Conservation (phyloP, 2,113 vertebrate genomes). For the Tupaia chinensis region DNA sequence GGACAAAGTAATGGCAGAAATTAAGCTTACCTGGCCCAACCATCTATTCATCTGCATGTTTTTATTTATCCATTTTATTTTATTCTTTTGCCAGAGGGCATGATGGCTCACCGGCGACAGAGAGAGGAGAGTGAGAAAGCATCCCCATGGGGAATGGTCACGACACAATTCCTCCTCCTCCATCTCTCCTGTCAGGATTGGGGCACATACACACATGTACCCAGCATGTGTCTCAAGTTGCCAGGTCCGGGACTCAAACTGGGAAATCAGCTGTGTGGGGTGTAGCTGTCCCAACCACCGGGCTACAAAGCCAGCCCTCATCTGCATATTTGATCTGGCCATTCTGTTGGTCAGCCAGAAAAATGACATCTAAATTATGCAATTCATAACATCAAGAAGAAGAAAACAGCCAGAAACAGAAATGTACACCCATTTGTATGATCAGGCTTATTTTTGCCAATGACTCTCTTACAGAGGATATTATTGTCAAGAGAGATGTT, state of each 20-base stretch:
- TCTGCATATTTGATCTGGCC: neutral
- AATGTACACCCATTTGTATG: neutral
- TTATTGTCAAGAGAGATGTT: neutral
- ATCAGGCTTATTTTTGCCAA: neutral
- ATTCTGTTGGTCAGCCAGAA: neutral
- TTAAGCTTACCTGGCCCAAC: neutral
- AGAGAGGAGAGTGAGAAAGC: no score
- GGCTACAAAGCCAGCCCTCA: neutral
- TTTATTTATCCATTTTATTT: no score
- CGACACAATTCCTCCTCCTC: no score
- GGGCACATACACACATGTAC: no score
- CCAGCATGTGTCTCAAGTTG: no score
- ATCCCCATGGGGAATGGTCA: no score
- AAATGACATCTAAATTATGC: neutral
- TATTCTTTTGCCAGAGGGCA: no score
- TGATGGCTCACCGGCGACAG: no score
- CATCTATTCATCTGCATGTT: fast-evolving
- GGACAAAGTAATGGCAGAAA: neutral
- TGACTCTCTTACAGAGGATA: neutral
- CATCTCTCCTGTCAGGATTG: no score
- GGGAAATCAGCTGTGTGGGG: no score
- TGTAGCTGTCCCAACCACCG: no score
- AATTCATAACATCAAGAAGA: neutral
- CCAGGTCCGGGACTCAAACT: no score
- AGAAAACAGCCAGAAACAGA: neutral